Percentiles rank a stretch among this genome's conserved stretches.
phyloP scores from a whole-genome alignment of 2,888 invertebrate species.

The Biston betularia region DNA sequence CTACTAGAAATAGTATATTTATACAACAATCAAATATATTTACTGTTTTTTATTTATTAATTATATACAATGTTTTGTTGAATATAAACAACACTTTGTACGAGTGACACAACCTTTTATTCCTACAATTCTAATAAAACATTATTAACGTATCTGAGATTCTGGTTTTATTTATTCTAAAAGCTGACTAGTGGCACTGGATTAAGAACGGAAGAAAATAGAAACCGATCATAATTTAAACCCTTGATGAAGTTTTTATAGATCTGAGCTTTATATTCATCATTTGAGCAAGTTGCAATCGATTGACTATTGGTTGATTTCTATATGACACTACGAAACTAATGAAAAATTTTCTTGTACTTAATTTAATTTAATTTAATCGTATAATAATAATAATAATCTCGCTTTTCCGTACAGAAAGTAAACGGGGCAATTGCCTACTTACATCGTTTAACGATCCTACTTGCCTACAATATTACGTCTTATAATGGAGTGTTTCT shows the following conservation, averaged over 20 bases:
- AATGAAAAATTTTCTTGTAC: too few species aligned
- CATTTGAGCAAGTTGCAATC: not conserved
- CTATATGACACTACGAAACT: too few species aligned
- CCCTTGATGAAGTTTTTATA: not conserved
- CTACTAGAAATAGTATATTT: slow-evolving; percentile 28
- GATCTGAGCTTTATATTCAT: not conserved
- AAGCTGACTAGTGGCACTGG: slow-evolving; percentile 60
- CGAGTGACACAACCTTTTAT: slow-evolving; percentile 52
- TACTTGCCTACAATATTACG: too few species aligned
- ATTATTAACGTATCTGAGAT: slow-evolving; percentile 42
- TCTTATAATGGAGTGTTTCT: too few species aligned
- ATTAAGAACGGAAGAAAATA: slow-evolving; percentile 25
- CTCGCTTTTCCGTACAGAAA: too few species aligned
- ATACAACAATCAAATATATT: not conserved
- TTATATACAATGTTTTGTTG: slow-evolving; percentile 50
- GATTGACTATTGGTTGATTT: too few species aligned
- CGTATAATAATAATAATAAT: too few species aligned
- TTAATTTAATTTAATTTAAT: too few species aligned
- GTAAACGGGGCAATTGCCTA: too few species aligned
- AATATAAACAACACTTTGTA: slow-evolving; percentile 30
- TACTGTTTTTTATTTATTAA: too few species aligned
- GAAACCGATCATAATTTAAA: not conserved
- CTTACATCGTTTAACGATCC: too few species aligned
- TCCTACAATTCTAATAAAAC: slow-evolving; percentile 34
- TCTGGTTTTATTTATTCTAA: slow-evolving; percentile 46